Base-by-base conservation (phyloP, 2,797 vertebrate genomes). In the Pampus argenteus region DNA sequence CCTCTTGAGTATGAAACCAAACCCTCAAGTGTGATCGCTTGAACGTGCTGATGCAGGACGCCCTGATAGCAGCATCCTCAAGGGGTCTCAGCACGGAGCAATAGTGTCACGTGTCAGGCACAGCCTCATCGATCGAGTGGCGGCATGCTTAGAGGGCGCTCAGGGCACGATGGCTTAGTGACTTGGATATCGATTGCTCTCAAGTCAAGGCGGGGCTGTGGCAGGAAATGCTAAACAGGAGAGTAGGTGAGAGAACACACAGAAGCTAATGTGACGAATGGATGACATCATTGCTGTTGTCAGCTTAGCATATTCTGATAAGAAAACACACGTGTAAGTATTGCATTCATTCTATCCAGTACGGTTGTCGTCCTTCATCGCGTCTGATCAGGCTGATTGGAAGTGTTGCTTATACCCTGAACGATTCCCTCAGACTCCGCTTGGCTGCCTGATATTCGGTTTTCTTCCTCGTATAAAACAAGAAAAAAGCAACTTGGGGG, bases 51-150 rank as follows among this genome's bases (percentile, higher is more conserved):
- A 74, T 57, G 67, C 74, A 72, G 59, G 60, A 58, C 22, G 11
- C 66, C 18, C 45, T 55, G 36, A 71, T 64, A 63, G 5, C 55
- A 29, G 61, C 6, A 17, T 71, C 79, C 74, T 82, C 52, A 0
- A 20, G 48, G 52, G 23, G 18, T 67, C 56, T 59, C 34, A 9
- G 66, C 14, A 8, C 17, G 22, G 28, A 67, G 66, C 10, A 0
- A 20, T 31, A 11, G 78, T 50, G 70, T 85, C 79, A 59, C 34
- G 47, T 80, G 38, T 74, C 77, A 68, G 70, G 49, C 47, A 23
- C 28, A 28, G 34, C 44, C 11, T 63, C 34, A 66, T 56, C 9
- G 44, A 82, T 82, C 2, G 10, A 64, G 20, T 42, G 47, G 63
- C 5, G 10, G 64, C n/a, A 14, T 49, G 36, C 64, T 47, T 26